Conservation (phyloP, 92 coral and sea anemone genomes). For the Umimayanthus kanabou region DNA sequence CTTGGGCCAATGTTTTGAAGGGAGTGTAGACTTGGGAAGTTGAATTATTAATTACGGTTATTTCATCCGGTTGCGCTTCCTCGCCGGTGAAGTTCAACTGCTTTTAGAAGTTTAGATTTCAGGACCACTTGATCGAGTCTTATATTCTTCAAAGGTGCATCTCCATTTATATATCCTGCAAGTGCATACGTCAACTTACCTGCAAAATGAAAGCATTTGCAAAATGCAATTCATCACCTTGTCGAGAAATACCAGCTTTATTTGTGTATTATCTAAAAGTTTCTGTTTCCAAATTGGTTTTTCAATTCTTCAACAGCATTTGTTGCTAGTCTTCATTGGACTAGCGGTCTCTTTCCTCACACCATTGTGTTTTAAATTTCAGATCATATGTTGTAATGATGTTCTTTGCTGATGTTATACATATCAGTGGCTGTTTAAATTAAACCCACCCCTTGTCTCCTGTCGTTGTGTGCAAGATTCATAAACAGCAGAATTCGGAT, state of each 20-base stretch:
- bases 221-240: slow-evolving; percentile 36
- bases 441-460: slow-evolving; percentile 26
- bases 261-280: slow-evolving; percentile 4
- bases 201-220: slow-evolving; percentile 39
- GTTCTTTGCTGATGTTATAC: slow-evolving; percentile 41
- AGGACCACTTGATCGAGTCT: neutral
- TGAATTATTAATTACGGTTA: slow-evolving; percentile 48
- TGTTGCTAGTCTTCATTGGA: neutral
- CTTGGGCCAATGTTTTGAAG: slow-evolving; percentile 47
- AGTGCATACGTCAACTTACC: slow-evolving; percentile 31
- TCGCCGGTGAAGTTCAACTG: slow-evolving; percentile 17
- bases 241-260: slow-evolving; percentile 37
- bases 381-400: slow-evolving; percentile 46
- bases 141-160: slow-evolving; percentile 14
- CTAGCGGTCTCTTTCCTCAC: slow-evolving; percentile 40
- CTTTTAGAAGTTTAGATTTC: slow-evolving; percentile 1
- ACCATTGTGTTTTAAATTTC: slow-evolving; percentile 42
- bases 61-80: slow-evolving; percentile 47
- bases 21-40: slow-evolving; percentile 47
- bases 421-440: slow-evolving; percentile 43
- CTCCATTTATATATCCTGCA: neutral
- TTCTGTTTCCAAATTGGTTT: neutral
- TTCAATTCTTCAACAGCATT: slow-evolving; percentile 13
- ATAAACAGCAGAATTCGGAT: slow-evolving; percentile 9
- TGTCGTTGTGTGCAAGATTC: slow-evolving; percentile 16